phyloP scores from a whole-genome alignment of 2,113 vertebrate genomes.

The Labrus mixtus region DNA sequence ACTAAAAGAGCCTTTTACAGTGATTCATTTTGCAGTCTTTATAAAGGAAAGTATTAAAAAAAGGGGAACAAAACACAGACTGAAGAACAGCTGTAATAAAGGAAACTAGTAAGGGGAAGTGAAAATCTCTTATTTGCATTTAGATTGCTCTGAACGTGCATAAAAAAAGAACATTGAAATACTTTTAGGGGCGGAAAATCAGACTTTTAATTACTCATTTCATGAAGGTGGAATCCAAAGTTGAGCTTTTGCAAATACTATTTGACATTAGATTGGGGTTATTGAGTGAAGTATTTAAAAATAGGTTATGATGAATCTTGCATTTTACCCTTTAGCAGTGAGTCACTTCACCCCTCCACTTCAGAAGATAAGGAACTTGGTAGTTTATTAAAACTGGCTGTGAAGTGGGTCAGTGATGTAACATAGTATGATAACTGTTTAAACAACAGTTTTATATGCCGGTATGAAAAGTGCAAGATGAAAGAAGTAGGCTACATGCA shows the following conservation, averaged over 20 bases:
- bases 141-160: not conserved
- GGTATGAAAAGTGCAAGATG: no score
- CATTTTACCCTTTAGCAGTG: not conserved
- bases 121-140: conserved; percentile 60
- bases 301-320: not conserved
- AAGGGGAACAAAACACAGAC: not conserved
- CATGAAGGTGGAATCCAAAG: not conserved
- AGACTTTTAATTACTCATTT: no score
- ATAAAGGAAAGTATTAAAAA: not conserved
- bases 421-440: no score
- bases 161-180: not conserved
- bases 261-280: no score
- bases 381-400: not conserved
- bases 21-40: not conserved
- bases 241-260: no score
- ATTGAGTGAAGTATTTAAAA: not conserved
- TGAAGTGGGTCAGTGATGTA: not conserved
- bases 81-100: conserved; percentile 4
- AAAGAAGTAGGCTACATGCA: no score
- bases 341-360: no score
- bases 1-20: no score
- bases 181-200: not conserved
- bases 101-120: conserved; percentile 44
- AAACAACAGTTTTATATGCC: no score
- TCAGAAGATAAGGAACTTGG: no score